Base-by-base conservation (phyloP, 2,888 invertebrate genomes). In the Tribolium freemani region DNA sequence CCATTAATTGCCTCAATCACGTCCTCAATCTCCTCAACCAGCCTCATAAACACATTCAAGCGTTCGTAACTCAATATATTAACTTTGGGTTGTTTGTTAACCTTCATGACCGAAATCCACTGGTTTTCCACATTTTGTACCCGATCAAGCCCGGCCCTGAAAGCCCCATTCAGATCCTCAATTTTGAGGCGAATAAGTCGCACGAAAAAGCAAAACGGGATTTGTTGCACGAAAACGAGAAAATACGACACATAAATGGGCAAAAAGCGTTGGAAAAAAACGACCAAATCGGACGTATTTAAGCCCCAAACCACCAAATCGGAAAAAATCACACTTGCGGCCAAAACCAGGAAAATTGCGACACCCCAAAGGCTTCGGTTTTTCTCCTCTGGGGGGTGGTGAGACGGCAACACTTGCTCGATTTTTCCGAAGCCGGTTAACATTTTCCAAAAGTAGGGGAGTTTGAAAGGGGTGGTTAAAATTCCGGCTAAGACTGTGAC, bases 401-500 rank as follows among this genome's bases (percentile, higher is more conserved):
- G n/a, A 1, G 20, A 3, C 8, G 61, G 50, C n/a, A 50, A n/a
- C 4, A 53, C 30, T 38, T 38, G 45, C 5, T 69, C 69, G 5
- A 69, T 60, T 58, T 10, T 48, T 2, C 13, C 8, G 8, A 69
- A 50, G 1, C 38, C 5, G 5, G 10, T 10, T 16, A 69, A 54
- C 8, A 60, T 53, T 26, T 61, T 53, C 54, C 58, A 61, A 26
- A 69, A 53, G 20, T 69, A 30, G 9, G 61, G 26, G 5, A 69
- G 20, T 8, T 45, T 51, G 9, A 63, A 69, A 3, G 69, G 69
- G 3, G 61, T 44, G 0, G 30, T 26, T 5, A 69, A 5, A 45
- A 54, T 46, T 54, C 63, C 63, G 4, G 45, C 38, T n/a, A 69
- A 69, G 3, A 63, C 69, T 16, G 69, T 61, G 5, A 63, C 10